phyloP scores from a whole-genome alignment of 2,113 vertebrate genomes.

The Cebidichthys violaceus region DNA sequence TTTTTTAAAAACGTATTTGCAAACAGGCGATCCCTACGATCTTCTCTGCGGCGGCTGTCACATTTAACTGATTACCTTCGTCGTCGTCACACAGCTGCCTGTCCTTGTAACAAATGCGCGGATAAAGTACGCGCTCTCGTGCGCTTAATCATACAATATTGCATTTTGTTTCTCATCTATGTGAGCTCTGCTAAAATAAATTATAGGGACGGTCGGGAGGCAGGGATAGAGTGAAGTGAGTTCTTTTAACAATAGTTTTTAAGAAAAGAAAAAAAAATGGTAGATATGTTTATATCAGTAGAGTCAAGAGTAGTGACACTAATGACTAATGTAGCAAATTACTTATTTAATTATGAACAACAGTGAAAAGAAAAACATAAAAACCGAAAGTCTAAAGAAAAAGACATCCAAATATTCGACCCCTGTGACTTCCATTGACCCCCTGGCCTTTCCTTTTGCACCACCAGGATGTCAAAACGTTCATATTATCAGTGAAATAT shows the following conservation, averaged over 20 bases:
- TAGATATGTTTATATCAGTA: background rate
- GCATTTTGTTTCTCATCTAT: slow-evolving; percentile 11
- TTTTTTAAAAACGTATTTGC: slow-evolving; percentile 27
- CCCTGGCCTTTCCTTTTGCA: background rate
- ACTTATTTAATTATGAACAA: background rate
- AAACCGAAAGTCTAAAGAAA: background rate
- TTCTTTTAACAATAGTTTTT: background rate
- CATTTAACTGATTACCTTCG: slow-evolving; percentile 50
- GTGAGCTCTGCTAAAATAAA: slow-evolving; percentile 24
- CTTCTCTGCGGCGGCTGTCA: slow-evolving; percentile 51
- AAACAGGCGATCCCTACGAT: slow-evolving; percentile 39
- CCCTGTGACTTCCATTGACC: background rate
- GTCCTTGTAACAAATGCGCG: slow-evolving; percentile 47
- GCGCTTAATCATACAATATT: slow-evolving; percentile 21
- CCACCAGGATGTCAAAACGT: background rate
- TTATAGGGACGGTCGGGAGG: background rate
- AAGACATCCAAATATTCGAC: background rate
- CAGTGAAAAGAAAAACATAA: background rate
- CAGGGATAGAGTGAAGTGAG: background rate
- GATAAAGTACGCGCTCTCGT: slow-evolving; percentile 5
- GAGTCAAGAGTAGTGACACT: background rate
- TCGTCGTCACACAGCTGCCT: slow-evolving; percentile 51
- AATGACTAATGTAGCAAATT: background rate
- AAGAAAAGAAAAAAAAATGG: background rate
- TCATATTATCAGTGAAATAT: background rate